Evolutionary conservation across 2,888 invertebrate species (phyloP), one percentile per base, ranked within the genome.

Genomic region (Congeria kusceri): DNA sequence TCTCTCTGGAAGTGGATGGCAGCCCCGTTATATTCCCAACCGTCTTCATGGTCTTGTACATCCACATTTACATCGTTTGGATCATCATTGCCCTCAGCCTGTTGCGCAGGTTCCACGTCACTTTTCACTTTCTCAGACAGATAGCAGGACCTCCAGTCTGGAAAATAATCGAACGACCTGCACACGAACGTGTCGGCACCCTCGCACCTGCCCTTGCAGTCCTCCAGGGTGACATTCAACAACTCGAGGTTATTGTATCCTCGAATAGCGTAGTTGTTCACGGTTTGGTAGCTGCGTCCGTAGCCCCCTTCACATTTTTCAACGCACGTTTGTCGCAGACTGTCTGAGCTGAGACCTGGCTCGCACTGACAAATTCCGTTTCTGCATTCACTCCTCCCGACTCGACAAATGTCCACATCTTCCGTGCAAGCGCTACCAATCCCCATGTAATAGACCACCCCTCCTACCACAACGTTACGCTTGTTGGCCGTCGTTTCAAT

Each of bases 1-100:
- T 83, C 83, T 32, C 83, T 63, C 59, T 83, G 83, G 27, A 83
- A 80, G 49, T 83, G 83, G 0, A 53, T 32, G 1, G 79, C 83
- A 13, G 68, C 70, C 3, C 64, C 59, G 64, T 80, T 83, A 57
- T 83, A 80, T 25, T 83, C 83, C 77, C 79, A 83, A 0, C 57
- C 62, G 23, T 53, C 53, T 18, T 53, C 53, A n/a, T 53, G 9
- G 53, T 53, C 53, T 1, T 20, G 3, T 25, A 53, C 53, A 11
- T 32, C 73, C 23, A 68, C 70, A 11, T 53, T 20, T 20, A 20
- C 53, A 25, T 53, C 53, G 25, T 53, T 13, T 20, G 2, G 13
- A 1, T 20, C 53, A 53, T 4, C 25, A 53, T 53, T 25, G 53
- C 20, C 20, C 23, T 1, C 13, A 53, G n/a, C 3, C n/a, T 9